Evolutionary conservation across 2,888 invertebrate species (phyloP).

Genomic region (Venusia cambrica): DNA sequence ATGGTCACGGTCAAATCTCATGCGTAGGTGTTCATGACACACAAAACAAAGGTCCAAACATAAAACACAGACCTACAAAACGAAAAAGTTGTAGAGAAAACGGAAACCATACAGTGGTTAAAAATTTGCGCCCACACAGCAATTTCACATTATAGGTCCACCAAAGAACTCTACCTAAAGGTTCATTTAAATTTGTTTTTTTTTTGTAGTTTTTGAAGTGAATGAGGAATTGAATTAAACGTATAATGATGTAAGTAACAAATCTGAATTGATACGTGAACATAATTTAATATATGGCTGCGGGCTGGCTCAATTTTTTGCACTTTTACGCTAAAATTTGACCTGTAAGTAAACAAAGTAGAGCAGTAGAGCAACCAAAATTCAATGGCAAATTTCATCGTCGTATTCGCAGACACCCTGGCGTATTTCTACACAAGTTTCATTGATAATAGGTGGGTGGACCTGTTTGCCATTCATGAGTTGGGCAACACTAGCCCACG

Average conservation of each 20-base stretch:
- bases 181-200: no score
- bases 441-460: constrained; percentile 72
- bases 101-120: constrained; percentile 34
- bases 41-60: constrained; percentile 28
- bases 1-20: constrained; percentile 25
- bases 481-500: constrained; percentile 70
- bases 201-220: no score
- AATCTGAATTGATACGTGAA: no score
- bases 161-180: no score
- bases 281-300: no score
- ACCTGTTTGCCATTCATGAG: constrained; percentile 70
- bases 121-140: constrained; percentile 32
- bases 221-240: no score
- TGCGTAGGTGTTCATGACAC: constrained; percentile 28
- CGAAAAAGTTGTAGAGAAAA: constrained; percentile 19
- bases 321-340: no score
- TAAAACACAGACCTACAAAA: constrained; percentile 26
- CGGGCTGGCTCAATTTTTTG: no score
- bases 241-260: no score
- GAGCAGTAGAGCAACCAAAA: constrained; percentile 22
- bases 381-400: constrained; percentile 64
- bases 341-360: constrained; percentile 24
- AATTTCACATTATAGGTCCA: constrained; percentile 24
- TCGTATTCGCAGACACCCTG: constrained; percentile 56
- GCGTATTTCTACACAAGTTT: constrained; percentile 64